Evolutionary conservation across 2,113 vertebrate genomes (phyloP), one percentile per base, ranked within the genome.

Genomic region (Cranoglanis bouderius): DNA sequence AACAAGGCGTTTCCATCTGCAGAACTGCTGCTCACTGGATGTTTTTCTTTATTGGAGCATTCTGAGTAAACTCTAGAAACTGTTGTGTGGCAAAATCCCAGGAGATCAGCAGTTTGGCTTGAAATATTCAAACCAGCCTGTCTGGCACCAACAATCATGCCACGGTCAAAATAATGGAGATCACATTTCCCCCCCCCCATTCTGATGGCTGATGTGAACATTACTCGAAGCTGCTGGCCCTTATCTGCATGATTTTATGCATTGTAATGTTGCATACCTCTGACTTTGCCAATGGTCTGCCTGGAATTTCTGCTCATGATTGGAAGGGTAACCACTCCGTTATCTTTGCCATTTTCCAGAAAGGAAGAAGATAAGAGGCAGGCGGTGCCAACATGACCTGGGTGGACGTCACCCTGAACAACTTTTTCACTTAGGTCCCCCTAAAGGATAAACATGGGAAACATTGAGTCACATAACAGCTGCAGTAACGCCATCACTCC

Each of bases 261-360:
- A 10, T 29, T 32, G 35, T 19, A 74, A 7, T 46, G 14, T 19
- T 61, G 32, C 86, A 92, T 95, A 99, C 98, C 98, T 97, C 96
- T 94, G 14, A 99, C 97, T 98, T 97, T 99, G 82, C 98, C 98
- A 59, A 99, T 96, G 3, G 98, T 98, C 93, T 97, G 97, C 88
- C 98, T 96, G 72, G 96, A 97, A 88, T 96, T 98, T 87, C 97
- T 96, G 87, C 95, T 96, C 98, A 99, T 99, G 88, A 99, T 99
- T 51, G 98, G 98, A 89, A 99, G 96, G 0, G 97, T 98, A 14
- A 96, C 95, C 46, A 98, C 82, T 18, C 98, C 98, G 57, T 90
- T 95, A 78, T 98, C 98, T 90, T 96, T 98, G 4, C 97, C 97
- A 0, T 90, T 96, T 92, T 99, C 98, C 7, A 91, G 91, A 90